Evolutionary conservation across 2,888 invertebrate genomes (phyloP).

Genomic region (Tenthredo scrophulariae): DNA sequence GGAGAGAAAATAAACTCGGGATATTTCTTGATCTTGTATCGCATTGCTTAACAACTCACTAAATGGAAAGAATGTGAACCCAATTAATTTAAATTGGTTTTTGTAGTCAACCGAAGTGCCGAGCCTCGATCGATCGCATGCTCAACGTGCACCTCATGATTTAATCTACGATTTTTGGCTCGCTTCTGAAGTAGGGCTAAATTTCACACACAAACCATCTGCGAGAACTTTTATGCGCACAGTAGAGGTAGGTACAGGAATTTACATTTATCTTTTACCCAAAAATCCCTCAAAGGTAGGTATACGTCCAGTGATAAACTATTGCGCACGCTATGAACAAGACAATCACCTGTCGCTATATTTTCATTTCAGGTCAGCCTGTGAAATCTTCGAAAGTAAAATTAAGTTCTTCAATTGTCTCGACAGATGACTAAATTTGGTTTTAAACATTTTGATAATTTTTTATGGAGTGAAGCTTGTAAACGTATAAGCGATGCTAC

Average conservation of each 20-base stretch:
- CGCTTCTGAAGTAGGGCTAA: constrained; percentile 11
- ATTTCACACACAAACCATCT: constrained; percentile 16
- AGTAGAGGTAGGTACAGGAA: background rate
- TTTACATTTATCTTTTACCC: background rate
- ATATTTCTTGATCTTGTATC: constrained; percentile 34
- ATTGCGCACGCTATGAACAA: background rate
- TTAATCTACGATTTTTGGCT: constrained; percentile 42
- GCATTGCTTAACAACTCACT: constrained; percentile 42
- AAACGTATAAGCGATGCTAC: background rate
- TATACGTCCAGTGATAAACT: background rate
- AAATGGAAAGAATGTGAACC: constrained; percentile 52
- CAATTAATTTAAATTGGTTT: constrained; percentile 56
- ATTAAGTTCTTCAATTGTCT: background rate
- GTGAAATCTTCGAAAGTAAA: background rate
- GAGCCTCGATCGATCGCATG: background rate
- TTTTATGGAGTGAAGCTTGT: too few species aligned
- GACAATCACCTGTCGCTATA: background rate
- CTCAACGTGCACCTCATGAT: constrained; percentile 21
- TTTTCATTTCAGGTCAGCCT: background rate
- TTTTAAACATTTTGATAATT: background rate
- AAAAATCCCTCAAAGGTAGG: background rate
- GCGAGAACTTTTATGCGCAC: background rate
- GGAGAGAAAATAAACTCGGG: background rate
- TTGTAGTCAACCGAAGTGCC: constrained; percentile 41
- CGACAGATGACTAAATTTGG: background rate